A percentile compares a stretch with the other conserved stretches of the same genome.
These are phyloP conservation scores for Diogma glabrata DNA, from an alignment of 2,888 invertebrate species.

Conservation along the genomic window DNA sequence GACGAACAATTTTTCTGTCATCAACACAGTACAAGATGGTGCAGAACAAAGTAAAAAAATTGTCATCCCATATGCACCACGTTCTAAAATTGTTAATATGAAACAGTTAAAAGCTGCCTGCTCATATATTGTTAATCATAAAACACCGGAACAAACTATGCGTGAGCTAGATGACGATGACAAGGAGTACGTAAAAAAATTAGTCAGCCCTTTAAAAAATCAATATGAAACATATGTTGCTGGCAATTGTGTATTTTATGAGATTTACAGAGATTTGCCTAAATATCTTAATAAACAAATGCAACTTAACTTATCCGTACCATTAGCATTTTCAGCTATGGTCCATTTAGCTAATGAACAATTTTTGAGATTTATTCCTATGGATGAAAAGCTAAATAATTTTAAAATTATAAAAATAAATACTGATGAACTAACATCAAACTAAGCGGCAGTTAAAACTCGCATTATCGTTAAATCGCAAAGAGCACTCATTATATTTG, in stretches of 20 bases:
- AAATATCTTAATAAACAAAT: conserved; percentile 39
- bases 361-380: conserved; percentile 33
- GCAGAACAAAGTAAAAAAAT: too few relatives aligned
- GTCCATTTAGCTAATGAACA: conserved; percentile 79
- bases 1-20: too few relatives aligned
- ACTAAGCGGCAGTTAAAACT: too few relatives aligned
- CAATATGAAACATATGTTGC: conserved; percentile 30
- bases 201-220: conserved; percentile 18
- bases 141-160: background rate
- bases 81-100: conserved; percentile 80
- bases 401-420: conserved; percentile 5
- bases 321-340: conserved; percentile 67
- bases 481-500: too few relatives aligned
- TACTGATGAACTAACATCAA: too few relatives aligned
- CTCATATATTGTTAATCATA: conserved; percentile 47
- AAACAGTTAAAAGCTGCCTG: conserved; percentile 66
- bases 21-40: too few relatives aligned
- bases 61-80: conserved; percentile 66
- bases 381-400: background rate
- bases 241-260: conserved; percentile 41
- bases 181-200: conserved; percentile 26
- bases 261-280: conserved; percentile 47
- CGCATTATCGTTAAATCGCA: too few relatives aligned
- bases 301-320: conserved; percentile 61
- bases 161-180: conserved; percentile 21